These are phyloP conservation scores for Drosophila glabriapex DNA, from an alignment of 2,888 invertebrate genomes.

Conservation along the genomic window DNA sequence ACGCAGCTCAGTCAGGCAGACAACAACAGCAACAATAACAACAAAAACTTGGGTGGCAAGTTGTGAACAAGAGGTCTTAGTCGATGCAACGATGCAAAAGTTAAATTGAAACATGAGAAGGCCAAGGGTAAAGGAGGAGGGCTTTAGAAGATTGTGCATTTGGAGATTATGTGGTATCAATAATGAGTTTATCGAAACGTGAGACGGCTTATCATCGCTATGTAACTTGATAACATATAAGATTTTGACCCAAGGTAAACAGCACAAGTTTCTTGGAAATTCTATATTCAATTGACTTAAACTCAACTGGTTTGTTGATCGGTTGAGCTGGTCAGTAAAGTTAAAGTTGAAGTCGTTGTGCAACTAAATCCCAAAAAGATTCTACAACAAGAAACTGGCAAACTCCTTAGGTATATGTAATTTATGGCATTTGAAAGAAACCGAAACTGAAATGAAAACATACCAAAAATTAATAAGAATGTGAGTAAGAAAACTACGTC, in stretches of 20 bases:
- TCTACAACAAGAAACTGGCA: not conserved
- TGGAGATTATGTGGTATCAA: constrained; percentile 52
- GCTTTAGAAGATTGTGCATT: constrained; percentile 6
- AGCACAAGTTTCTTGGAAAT: constrained; percentile 40
- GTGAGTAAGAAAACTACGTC: constrained; percentile 12
- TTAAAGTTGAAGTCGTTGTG: not conserved
- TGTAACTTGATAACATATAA: constrained; percentile 43
- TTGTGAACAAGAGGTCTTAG: constrained; percentile 72
- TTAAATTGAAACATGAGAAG: constrained; percentile 70
- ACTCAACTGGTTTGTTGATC: not conserved
- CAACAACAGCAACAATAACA: not conserved
- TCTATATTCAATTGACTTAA: not conserved
- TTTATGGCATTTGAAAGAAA: constrained; percentile 14
- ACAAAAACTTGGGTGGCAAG: constrained; percentile 69
- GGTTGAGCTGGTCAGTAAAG: constrained; percentile 15
- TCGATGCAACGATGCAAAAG: constrained; percentile 73
- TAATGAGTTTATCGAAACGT: constrained; percentile 40
- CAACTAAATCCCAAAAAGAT: constrained; percentile 2
- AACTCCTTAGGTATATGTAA: constrained; percentile 1
- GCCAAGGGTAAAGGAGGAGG: not conserved
- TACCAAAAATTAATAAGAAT: constrained; percentile 48
- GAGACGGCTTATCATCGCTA: constrained; percentile 34
- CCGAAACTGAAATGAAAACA: constrained; percentile 30
- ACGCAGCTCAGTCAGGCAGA: constrained; percentile 64
- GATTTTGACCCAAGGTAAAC: constrained; percentile 19